phyloP scores from a whole-genome alignment of 2,888 invertebrate genomes.

The Trichacis sp. region DNA sequence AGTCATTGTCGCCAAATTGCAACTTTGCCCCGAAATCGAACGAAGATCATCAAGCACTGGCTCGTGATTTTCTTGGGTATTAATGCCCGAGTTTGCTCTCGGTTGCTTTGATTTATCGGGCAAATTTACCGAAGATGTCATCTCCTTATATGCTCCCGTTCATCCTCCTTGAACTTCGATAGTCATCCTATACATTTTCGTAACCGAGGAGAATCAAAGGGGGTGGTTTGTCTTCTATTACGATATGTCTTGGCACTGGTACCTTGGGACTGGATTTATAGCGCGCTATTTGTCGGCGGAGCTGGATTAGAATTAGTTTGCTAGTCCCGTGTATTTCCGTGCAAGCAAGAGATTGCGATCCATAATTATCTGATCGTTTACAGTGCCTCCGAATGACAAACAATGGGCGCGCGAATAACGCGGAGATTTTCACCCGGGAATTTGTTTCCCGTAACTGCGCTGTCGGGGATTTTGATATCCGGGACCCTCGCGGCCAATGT shows the following conservation, averaged over 20 bases:
- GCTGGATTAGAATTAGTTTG: slow-evolving; percentile 69
- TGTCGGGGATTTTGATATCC: slow-evolving; percentile 44
- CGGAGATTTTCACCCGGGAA: neutral
- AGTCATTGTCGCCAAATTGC: no score
- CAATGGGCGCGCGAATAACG: neutral
- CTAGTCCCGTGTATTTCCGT: slow-evolving; percentile 42
- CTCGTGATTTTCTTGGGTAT: slow-evolving; percentile 7
- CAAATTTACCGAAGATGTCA: slow-evolving; percentile 55
- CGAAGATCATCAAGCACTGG: neutral
- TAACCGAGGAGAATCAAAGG: slow-evolving; percentile 27
- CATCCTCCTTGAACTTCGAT: slow-evolving; percentile 56
- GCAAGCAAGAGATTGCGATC: slow-evolving; percentile 42
- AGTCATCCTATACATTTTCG: slow-evolving; percentile 46
- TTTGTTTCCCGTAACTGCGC: neutral
- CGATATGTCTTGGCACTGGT: slow-evolving; percentile 63
- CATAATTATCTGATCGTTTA: slow-evolving; percentile 32
- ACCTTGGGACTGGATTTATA: slow-evolving; percentile 65
- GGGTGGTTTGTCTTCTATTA: slow-evolving; percentile 67
- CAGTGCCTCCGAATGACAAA: neutral
- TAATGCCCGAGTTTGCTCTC: slow-evolving; percentile 10
- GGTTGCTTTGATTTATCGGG: slow-evolving; percentile 57
- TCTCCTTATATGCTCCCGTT: slow-evolving; percentile 49
- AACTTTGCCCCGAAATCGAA: no score
- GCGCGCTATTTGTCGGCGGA: slow-evolving; percentile 67
- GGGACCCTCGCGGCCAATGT: slow-evolving; percentile 61